Conservation (phyloP, 1,140 invertebrate genomes). For the Zaprionus davidi region DNA sequence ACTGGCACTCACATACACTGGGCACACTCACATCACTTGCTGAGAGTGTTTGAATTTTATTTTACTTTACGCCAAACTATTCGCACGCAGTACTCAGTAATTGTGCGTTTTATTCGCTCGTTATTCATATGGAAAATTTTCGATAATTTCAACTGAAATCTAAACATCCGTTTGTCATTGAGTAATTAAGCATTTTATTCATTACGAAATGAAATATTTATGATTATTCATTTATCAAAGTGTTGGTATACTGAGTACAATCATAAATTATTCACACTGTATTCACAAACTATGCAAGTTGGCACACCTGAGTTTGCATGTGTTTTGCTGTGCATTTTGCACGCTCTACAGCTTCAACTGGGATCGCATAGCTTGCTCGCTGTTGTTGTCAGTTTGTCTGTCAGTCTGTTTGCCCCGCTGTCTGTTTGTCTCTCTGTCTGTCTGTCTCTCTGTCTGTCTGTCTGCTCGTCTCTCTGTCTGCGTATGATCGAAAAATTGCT, state of each 20-base stretch:
- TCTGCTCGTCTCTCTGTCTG: constrained; percentile 21
- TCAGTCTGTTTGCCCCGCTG: neutral
- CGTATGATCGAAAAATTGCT: constrained; percentile 39
- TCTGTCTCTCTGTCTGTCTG: neutral
- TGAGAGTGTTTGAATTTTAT: neutral
- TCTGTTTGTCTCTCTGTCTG: neutral
- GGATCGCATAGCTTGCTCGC: neutral
- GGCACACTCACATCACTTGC: too few relatives aligned
- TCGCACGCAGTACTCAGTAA: neutral
- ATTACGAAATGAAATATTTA: neutral
- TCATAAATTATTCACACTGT: neutral
- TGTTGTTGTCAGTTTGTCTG: constrained; percentile 1
- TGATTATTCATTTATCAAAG: too few relatives aligned
- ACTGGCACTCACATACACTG: too few relatives aligned
- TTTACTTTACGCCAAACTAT: constrained; percentile 2
- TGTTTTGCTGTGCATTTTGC: constrained; percentile 19
- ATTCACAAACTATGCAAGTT: neutral
- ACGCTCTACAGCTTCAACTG: constrained; percentile 5
- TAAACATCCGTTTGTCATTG: neutral
- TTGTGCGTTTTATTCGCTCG: neutral
- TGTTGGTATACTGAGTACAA: neutral
- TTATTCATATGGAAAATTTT: neutral
- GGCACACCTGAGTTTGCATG: constrained; percentile 10
- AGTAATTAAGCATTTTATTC: constrained; percentile 1
- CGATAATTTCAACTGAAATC: neutral